Evolutionary conservation across 2,797 vertebrate genomes (phyloP).

Genomic region (Pipistrellus kuhlii): DNA sequence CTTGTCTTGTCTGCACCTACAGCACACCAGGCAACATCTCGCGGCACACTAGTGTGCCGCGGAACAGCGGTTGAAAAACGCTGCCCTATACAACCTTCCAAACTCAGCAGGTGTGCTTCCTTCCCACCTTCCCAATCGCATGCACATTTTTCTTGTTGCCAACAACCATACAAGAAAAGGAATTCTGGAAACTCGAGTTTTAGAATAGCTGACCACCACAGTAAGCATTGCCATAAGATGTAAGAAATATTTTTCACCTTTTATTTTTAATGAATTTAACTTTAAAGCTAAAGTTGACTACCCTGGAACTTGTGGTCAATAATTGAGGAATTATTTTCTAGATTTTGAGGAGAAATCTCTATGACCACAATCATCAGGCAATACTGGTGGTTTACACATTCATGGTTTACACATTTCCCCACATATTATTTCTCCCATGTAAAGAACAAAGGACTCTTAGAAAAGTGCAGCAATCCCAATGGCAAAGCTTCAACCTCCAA

Average conservation of each 20-base stretch:
- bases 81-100: background rate
- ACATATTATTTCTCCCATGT: background rate
- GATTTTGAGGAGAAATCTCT: background rate
- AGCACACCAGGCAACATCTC: too few species aligned
- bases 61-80: too few species aligned
- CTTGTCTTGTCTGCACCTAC: too few species aligned
- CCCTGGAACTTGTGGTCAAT: background rate
- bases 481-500: background rate
- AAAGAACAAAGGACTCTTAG: background rate
- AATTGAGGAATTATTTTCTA: background rate
- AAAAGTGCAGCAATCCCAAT: background rate
- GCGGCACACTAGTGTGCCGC: too few species aligned
- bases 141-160: background rate
- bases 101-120: background rate
- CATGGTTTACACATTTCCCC: background rate
- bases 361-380: background rate
- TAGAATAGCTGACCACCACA: background rate
- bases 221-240: background rate
- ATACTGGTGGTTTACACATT: background rate
- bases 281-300: constrained; percentile 20
- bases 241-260: background rate
- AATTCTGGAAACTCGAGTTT: background rate
- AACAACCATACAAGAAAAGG: background rate
- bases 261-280: background rate
- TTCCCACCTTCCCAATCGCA: background rate